Conservation (phyloP, 2,113 vertebrate genomes). For the Rhinopomastus cyanomelas region DNA sequence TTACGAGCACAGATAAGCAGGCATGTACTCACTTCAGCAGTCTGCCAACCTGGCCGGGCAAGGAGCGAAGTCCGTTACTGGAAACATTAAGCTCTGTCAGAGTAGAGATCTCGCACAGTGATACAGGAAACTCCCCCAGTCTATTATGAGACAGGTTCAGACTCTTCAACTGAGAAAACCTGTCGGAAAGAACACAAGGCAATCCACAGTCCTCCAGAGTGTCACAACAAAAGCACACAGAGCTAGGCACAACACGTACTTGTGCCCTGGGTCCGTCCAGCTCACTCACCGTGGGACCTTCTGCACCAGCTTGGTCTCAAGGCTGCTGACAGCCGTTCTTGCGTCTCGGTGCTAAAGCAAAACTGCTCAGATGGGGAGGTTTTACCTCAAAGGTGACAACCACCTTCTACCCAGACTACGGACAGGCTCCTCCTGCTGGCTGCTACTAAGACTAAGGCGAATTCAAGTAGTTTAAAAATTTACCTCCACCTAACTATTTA, state of each 20-base stretch:
- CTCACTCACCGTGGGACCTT: neutral
- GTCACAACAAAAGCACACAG: neutral
- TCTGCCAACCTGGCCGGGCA: constrained; percentile 84
- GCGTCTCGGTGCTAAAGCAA: neutral
- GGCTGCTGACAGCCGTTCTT: neutral
- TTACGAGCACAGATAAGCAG: neutral
- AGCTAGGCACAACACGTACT: neutral
- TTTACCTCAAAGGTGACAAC: neutral
- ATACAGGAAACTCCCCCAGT: constrained; percentile 87
- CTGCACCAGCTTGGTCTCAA: neutral
- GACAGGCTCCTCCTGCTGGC: neutral
- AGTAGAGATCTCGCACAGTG: constrained; percentile 88
- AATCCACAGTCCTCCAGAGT: neutral
- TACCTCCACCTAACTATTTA: neutral
- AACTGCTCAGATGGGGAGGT: neutral
- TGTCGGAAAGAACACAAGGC: constrained; percentile 64
- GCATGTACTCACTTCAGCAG: constrained; percentile 84
- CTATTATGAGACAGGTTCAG: constrained; percentile 95
- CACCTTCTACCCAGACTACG: neutral
- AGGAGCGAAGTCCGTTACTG: constrained; percentile 84
- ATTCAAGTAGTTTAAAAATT: neutral
- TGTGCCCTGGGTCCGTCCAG: neutral
- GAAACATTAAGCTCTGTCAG: constrained; percentile 92
- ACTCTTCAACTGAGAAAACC: constrained; percentile 94
- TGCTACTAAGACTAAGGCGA: neutral